Evolutionary conservation across 2,888 invertebrate species (phyloP).

Genomic region (Melieria crassipennis): DNA sequence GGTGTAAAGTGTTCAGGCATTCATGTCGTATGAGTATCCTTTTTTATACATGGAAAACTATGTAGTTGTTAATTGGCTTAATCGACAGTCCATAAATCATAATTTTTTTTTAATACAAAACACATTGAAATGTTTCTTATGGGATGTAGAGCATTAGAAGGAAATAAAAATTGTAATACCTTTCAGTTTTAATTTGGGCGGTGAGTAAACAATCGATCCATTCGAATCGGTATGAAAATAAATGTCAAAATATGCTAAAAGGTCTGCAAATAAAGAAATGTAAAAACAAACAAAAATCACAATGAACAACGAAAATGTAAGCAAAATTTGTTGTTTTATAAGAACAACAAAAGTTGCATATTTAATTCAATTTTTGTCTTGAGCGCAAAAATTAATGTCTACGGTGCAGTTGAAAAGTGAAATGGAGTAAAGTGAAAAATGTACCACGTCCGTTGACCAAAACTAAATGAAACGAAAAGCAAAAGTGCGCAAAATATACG

Average conservation of each 20-base stretch:
- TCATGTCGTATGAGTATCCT: too few species aligned
- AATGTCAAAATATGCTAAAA: constrained; percentile 77
- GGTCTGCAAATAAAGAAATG: constrained; percentile 71
- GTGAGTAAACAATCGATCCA: constrained; percentile 74
- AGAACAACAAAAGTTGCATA: constrained; percentile 26
- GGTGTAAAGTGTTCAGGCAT: too few species aligned
- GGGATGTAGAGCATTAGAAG: too few species aligned
- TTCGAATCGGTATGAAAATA: constrained; percentile 80
- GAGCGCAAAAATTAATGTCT: constrained; percentile 22
- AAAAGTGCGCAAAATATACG: background rate
- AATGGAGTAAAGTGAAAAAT: background rate
- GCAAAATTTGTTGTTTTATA: constrained; percentile 17
- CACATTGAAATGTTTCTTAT: too few species aligned
- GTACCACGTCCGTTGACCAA: too few species aligned
- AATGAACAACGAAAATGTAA: constrained; percentile 21
- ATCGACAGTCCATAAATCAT: too few species aligned
- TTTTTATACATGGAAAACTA: too few species aligned
- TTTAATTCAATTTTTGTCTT: constrained; percentile 14
- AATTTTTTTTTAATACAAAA: too few species aligned
- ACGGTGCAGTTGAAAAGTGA: constrained; percentile 31
- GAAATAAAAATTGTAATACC: constrained; percentile 67
- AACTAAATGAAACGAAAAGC: too few species aligned
- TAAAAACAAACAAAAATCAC: constrained; percentile 29
- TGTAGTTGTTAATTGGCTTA: too few species aligned
- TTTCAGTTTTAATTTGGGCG: constrained; percentile 76